Base-by-base conservation (phyloP, 1,140 invertebrate genomes). In the Globodera ellingtonae region DNA sequence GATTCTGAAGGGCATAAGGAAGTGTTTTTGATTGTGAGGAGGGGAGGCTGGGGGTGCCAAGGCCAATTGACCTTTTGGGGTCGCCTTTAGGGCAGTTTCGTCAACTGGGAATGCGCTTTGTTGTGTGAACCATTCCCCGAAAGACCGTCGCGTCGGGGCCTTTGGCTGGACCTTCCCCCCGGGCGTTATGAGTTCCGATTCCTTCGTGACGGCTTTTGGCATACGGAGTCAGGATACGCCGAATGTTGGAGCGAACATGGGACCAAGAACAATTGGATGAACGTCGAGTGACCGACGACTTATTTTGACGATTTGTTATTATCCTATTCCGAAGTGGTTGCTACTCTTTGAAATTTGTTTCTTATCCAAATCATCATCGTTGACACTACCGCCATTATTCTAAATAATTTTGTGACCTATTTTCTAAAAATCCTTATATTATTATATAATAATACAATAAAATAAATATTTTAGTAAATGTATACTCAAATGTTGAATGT, bases 61-160 rank as follows among this genome's bases (percentile, higher is more conserved):
- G 15, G 9, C 15, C 62, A 81, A 81, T n/a, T 73, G 35, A 18
- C 50, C 13, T 69, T 50, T 46, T 69, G 48, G 13, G 67, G 4
- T 24, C 46, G 24, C 18, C 72, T 87, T 80, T 56, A 86, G 85
- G 84, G 85, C 46, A 86, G 83, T 73, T 86, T 86, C 71, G 59
- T 86, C n/a, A 86, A 86, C 78, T 86, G 85, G 85, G 84, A 86
- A 74, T 86, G 83, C 75, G 86, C 85, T 35, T 73, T 86, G 46
- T 66, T 77, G 8, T 86, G 85, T 75, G 79, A 84, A 44, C 56
- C 50, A 50, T 47, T 82, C 73, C 15, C 75, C 15, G 84, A 80
- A 75, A 75, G 75, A 3, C 46, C 79, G n/a, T 83, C 81, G 50
- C 71, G 67, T 50, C 74, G 65, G 13, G 81, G 86, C 52, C 75